Conservation (phyloP, 2,888 invertebrate species). For the Anticlea derivata region DNA sequence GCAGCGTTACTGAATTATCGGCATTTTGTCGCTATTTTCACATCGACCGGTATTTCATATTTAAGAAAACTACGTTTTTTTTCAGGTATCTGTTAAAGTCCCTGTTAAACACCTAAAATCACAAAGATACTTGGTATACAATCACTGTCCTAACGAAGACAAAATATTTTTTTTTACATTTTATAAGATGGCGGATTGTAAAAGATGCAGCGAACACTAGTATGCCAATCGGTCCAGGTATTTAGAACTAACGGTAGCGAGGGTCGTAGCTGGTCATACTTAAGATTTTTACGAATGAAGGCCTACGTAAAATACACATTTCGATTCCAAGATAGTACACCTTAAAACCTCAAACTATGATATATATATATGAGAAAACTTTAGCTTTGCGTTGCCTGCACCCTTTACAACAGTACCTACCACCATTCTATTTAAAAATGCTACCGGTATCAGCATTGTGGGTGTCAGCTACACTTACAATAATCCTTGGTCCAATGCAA, state of each 20-base stretch:
- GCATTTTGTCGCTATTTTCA: conserved; percentile 3
- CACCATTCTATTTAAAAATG: conserved; percentile 49
- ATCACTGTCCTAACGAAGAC: conserved; percentile 72
- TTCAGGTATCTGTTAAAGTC: background rate
- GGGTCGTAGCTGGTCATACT: background rate
- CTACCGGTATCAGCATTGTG: conserved; percentile 70
- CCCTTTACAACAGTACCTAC: conserved; percentile 14
- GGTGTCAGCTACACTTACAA: conserved; percentile 75
- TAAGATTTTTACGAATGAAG: background rate
- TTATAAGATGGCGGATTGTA: conserved; percentile 24
- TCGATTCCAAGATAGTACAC: too few relatives aligned
- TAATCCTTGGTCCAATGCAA: conserved; percentile 80
- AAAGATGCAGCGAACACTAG: conserved; percentile 16
- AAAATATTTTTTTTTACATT: conserved; percentile 56
- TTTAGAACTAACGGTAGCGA: background rate
- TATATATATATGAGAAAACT: background rate
- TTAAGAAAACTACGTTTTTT: background rate
- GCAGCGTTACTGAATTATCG: background rate
- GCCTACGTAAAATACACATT: too few relatives aligned
- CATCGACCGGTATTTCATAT: background rate
- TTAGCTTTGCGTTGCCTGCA: conserved; percentile 12
- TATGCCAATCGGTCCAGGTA: too few relatives aligned
- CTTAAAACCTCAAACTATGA: too few relatives aligned
- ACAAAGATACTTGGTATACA: conserved; percentile 75
- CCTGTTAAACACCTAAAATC: conserved; percentile 58